Base-by-base conservation (phyloP, 2,888 invertebrate genomes). In the Schizaphis graminum region DNA sequence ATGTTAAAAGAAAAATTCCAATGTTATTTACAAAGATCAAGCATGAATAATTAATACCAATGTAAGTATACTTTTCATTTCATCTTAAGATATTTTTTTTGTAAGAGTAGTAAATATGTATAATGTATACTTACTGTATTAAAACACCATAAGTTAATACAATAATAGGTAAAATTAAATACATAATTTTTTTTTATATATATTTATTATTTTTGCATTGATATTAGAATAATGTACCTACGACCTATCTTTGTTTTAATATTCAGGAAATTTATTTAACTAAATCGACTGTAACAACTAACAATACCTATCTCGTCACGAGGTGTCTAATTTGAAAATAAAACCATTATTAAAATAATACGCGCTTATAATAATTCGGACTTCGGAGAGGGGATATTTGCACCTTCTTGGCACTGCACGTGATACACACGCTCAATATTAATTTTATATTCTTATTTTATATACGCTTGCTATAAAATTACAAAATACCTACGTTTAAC, bases 281-380 rank as follows among this genome's bases (percentile, higher is more conserved):
- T 61, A 28, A 28, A 61, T 3, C 11, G 13, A n/a, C n/a, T 61
- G 11, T 61, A 61, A 61, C 11, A 11, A 61, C 57, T 26, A 57
- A 26, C 26, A 57, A 26, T 57, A 61, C 57, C 26, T 67, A 67
- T 61, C 8, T 61, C 28, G 61, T 67, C 16, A 67, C 16, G n/a
- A 67, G 67, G 67, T n/a, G n/a, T 67, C 67, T 67, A 67, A 67
- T 67, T 67, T 67, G 67, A 67, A n/a, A 67, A 67, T n/a, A 67
- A n/a, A 67, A 53, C 21, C n/a, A n/a, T 61, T 21, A 53, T 53
- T 53, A 53, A 53, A 61, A 28, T 61, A n/a, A 28, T 61, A 61
- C 10, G 28, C 3, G 10, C 1, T 61, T 61, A 67, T 67, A 67
- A 67, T 67, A n/a, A 67, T 67, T 13, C n/a, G 16, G 67, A n/a